A percentile compares a stretch with the other conserved stretches of the same genome.
Evolutionary conservation across 2,113 vertebrate species (phyloP).

Genomic region (Crotalus viridis): DNA sequence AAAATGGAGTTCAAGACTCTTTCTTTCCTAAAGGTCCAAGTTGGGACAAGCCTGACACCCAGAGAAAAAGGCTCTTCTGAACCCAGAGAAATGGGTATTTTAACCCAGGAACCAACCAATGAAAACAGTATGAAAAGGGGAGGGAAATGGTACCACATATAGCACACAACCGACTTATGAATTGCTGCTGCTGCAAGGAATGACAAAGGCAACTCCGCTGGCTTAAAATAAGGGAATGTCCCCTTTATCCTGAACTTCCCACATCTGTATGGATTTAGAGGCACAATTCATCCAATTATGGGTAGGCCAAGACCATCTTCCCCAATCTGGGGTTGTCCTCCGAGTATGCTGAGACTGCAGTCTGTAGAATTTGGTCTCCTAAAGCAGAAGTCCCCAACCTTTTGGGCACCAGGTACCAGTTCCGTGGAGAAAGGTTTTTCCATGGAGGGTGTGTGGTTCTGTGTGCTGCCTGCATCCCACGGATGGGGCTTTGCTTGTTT

Average conservation of each 20-base stretch:
- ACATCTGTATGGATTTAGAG: not conserved
- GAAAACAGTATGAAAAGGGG: not conserved
- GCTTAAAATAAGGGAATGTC: too few species aligned
- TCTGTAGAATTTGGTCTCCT: not conserved
- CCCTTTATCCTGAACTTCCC: not conserved
- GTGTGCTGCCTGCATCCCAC: too few species aligned
- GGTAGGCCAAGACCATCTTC: not conserved
- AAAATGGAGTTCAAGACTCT: not conserved
- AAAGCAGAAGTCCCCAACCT: too few species aligned
- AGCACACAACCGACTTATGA: not conserved
- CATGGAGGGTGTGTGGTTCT: too few species aligned
- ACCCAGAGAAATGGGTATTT: too few species aligned
- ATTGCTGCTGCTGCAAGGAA: not conserved
- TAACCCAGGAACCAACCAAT: not conserved
- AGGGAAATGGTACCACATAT: not conserved
- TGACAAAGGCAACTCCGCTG: not conserved
- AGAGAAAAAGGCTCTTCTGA: not conserved
- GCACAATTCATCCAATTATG: not conserved
- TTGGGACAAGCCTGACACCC: not conserved
- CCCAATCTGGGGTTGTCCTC: not conserved
- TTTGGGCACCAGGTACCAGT: too few species aligned
- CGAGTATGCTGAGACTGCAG: not conserved
- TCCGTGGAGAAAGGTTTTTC: too few species aligned
- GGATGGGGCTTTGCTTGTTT: too few species aligned
- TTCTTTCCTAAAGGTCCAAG: not conserved